phyloP scores from a whole-genome alignment of 2,797 vertebrate genomes.

The Argya squamiceps region DNA sequence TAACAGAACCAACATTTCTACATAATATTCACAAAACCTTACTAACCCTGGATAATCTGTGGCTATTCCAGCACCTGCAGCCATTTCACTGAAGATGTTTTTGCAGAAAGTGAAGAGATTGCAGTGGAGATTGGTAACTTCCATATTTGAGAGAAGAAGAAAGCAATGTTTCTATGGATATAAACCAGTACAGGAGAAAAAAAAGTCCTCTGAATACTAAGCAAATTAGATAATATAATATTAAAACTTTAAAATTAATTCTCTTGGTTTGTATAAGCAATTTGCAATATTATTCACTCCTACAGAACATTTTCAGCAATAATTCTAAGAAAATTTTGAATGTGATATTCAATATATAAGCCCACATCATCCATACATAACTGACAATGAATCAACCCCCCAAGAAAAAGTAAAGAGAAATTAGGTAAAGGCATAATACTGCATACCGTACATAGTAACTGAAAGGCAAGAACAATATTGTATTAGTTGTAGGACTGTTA shows the following conservation, averaged over 20 bases:
- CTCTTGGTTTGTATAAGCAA: background rate
- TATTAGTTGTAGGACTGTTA: background rate
- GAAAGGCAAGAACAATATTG: background rate
- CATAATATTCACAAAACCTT: background rate
- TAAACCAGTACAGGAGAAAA: background rate
- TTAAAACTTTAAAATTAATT: background rate
- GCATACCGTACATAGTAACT: background rate
- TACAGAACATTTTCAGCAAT: background rate
- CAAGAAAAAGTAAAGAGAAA: background rate
- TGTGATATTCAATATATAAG: background rate
- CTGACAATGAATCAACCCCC: background rate
- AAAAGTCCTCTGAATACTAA: background rate
- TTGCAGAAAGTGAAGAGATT: background rate
- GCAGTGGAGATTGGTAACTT: background rate
- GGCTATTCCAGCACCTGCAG: background rate
- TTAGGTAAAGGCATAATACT: background rate
- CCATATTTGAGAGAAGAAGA: background rate
- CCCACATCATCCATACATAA: background rate
- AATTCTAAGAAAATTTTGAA: background rate
- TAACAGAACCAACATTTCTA: background rate
- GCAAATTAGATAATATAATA: background rate
- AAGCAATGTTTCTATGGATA: background rate
- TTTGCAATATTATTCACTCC: background rate
- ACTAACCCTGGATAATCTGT: background rate
- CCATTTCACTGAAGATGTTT: background rate